A percentile compares a stretch with the other conserved stretches of the same genome.
phyloP scores from a whole-genome alignment of 2,888 invertebrate genomes.

The Xiphydria camelus region DNA sequence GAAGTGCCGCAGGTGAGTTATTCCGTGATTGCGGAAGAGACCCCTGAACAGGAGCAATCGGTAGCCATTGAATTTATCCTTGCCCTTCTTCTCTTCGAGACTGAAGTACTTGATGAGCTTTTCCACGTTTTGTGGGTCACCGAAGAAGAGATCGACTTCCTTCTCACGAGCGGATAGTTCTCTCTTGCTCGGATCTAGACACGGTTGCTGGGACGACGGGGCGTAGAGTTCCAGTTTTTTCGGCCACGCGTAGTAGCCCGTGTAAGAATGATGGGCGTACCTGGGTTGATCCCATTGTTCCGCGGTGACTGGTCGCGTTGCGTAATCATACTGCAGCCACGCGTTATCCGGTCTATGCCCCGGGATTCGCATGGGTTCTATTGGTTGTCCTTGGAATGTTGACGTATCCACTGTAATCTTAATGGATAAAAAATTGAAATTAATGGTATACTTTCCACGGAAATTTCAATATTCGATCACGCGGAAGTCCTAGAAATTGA shows the following conservation, averaged over 20 bases:
- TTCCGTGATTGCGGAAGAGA: conserved; percentile 79
- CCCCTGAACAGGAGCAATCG: conserved; percentile 77
- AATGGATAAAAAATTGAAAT: conserved; percentile 4
- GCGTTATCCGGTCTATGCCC: conserved; percentile 72
- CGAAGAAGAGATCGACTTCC: conserved; percentile 71
- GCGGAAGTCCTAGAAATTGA: neutral
- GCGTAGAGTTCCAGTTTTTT: conserved; percentile 67
- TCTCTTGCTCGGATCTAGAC: conserved; percentile 60
- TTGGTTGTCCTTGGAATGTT: conserved; percentile 13
- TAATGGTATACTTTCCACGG: too few relatives aligned
- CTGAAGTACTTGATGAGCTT: conserved; percentile 74
- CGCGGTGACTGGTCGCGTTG: conserved; percentile 64
- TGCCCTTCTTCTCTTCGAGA: conserved; percentile 84
- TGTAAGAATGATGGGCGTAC: conserved; percentile 69
- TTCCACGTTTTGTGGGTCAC: conserved; percentile 67
- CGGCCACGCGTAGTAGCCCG: conserved; percentile 64
- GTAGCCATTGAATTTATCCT: conserved; percentile 75
- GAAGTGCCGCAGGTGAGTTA: conserved; percentile 65
- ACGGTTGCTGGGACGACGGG: conserved; percentile 68
- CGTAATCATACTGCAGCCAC: conserved; percentile 74
- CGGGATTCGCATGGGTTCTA: conserved; percentile 41
- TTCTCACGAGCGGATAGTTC: conserved; percentile 69
- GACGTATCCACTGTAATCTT: conserved; percentile 34
- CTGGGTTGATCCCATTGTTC: conserved; percentile 76
- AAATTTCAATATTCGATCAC: neutral